Base-by-base conservation (phyloP, 2,113 vertebrate species). In the Paramisgurnus dabryanus region DNA sequence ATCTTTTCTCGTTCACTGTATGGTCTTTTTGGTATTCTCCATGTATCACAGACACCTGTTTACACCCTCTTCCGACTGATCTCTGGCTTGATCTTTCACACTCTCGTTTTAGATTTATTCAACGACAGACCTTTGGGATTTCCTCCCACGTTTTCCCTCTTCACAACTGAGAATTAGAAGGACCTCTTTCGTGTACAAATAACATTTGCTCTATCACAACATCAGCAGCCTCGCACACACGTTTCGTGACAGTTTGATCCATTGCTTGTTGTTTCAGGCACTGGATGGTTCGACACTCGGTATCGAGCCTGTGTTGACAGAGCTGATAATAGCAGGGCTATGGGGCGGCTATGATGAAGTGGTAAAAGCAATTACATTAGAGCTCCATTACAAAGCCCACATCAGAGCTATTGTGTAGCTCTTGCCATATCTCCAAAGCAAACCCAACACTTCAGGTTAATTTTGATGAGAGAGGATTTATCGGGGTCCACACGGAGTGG, bases 401-500 rank as follows among this genome's bases (percentile, higher is more conserved):
- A 12, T 61, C 58, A 69, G 71, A 79, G 49, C 43, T 12, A 45
- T 61, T 58, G 79, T 81, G 60, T 60, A 81, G 74, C 77, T 22
- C 55, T 61, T 63, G 58, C 55, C 69, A 55, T 63, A 81, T 83
- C 82, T 76, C 60, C 57, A 11, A 53, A 75, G 63, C 22, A 75
- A 73, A 50, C 40, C 50, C 27, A 7, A 34, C 64, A 40, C 58
- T 57, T 9, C 6, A 3, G 22, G 58, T 67, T 81, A 58, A 57
- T 79, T 69, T 79, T 72, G 49, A 73, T 78, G 79, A 77, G 69
- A 34, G 10, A 60, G 69, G 72, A 83, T 85, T 81, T 79, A 85
- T 65, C 22, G 41, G 71, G 43, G 17, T 50, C n/a, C 9, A 7
- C 17, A 49, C 3, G 0, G 22, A 68, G 45, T 61, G 27, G 22